These are phyloP conservation scores for Zonitis immaculata DNA, from an alignment of 2,888 invertebrate species.

Conservation along the genomic window DNA sequence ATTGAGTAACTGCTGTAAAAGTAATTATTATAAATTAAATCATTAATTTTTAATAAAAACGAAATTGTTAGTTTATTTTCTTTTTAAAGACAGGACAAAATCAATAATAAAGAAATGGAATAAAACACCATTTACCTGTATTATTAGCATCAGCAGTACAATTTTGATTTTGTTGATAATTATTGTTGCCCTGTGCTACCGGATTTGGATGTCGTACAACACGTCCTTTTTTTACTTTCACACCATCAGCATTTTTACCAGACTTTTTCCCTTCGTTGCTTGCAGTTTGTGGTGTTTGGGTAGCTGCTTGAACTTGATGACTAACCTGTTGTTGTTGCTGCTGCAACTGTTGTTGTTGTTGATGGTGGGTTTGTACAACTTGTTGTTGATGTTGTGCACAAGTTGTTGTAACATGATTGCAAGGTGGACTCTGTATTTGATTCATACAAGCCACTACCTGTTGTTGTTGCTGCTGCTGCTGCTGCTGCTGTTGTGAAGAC, in stretches of 20 bases:
- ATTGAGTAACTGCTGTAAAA: conserved; percentile 38
- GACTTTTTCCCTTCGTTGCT: conserved; percentile 28
- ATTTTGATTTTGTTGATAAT: conserved; percentile 49
- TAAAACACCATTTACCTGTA: conserved; percentile 49
- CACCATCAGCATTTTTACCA: conserved; percentile 31
- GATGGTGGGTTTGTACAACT: conserved; percentile 28
- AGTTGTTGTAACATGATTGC: conserved; percentile 29
- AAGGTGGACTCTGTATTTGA: conserved; percentile 1
- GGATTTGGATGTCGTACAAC: conserved; percentile 48
- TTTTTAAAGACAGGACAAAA: neutral
- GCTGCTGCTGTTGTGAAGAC: conserved; percentile 20
- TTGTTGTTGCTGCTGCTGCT: conserved; percentile 25
- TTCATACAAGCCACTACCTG: neutral
- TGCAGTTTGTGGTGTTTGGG: conserved; percentile 54
- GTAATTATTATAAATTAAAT: neutral
- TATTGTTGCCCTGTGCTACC: conserved; percentile 40
- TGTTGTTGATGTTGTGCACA: conserved; percentile 40
- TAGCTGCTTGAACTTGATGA: conserved; percentile 59
- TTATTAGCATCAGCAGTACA: conserved; percentile 52
- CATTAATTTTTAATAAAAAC: neutral
- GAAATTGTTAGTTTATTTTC: too few species aligned
- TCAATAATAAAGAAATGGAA: neutral
- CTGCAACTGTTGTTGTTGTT: conserved; percentile 33
- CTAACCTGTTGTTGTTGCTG: conserved; percentile 30
- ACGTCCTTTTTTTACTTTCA: conserved; percentile 47